Base-by-base conservation (phyloP, 1,140 invertebrate species). In the Ceratosolen solmsi region DNA sequence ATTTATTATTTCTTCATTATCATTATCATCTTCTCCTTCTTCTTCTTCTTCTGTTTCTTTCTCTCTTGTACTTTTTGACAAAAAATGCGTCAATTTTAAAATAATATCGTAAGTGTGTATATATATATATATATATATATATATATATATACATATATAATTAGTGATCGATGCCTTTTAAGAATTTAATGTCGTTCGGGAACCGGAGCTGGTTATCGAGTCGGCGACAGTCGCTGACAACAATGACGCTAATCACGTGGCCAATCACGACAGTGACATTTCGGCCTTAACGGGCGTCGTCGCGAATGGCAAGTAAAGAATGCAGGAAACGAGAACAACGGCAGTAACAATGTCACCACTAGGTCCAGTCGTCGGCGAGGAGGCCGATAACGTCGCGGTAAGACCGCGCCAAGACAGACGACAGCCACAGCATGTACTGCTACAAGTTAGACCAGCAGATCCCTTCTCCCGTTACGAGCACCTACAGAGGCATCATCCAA, bases 401-500 rank as follows among this genome's bases (percentile, higher is more conserved):
- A 36, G 87, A 27, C 86, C 87, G 11, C 78, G 83, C 36, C 87
- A 88, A 71, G 87, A 88, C 75, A 86, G 85, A 51, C 84, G 86
- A 70, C 87, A 87, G 54, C 51, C 20, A 15, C 70, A 33, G 49
- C 73, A 76, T 56, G 88, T 89, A 65, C 73, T 91, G 46, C 83
- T 91, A 33, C 87, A 90, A 82, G 89, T 91, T 58, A 86, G 89
- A 30, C 82, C 88, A 33, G 86, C 83, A 60, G 89, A 90, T 63
- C 84, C 89, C 3, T 91, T 90, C 30, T 79, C 87, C 3, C 81
- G 89, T 87, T 88, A 89, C 83, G 90, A 91, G 54, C 85, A 85
- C 63, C 49, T 85, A 36, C 88, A 87, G 9, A 85, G 86, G 38
- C 84, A 78, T 27, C 84, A 84, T 46, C 84, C 82, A 30, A 82